Evolutionary conservation across 1,140 invertebrate genomes (phyloP).

Genomic region (Bombus polaris): DNA sequence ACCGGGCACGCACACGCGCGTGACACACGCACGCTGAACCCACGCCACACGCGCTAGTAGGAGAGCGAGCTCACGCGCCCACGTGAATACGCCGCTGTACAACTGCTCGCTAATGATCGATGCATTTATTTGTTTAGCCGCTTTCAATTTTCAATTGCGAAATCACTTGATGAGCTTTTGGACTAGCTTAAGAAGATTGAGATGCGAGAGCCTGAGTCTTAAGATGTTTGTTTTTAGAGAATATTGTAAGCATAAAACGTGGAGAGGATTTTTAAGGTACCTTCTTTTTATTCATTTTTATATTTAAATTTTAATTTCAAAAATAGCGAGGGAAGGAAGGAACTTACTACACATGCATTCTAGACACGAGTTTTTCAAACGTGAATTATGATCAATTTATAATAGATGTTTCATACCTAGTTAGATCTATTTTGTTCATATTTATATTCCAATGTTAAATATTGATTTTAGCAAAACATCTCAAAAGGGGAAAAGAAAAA

Average conservation of each 20-base stretch:
- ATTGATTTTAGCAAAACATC: no score
- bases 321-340: neutral
- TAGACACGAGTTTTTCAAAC: no score
- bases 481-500: no score
- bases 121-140: constrained; percentile 51
- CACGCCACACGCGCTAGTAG: constrained; percentile 18
- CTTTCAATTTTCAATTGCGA: constrained; percentile 40
- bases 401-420: no score
- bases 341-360: no score
- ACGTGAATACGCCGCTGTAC: neutral
- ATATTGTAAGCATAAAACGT: neutral
- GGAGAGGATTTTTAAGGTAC: no score
- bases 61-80: neutral
- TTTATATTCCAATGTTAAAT: no score
- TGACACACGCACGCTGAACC: neutral
- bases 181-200: neutral
- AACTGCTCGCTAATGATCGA: constrained; percentile 34
- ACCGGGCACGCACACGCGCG: constrained; percentile 23
- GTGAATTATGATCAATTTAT: no score
- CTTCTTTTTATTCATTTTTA: no score
- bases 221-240: neutral
- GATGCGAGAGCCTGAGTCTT: neutral
- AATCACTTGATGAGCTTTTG: neutral
- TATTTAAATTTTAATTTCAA: no score
- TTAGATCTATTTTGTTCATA: no score